A percentile compares a stretch with the other conserved stretches of the same genome.
Conservation (phyloP, 1,140 invertebrate species). For the Drosophila gunungcola region DNA sequence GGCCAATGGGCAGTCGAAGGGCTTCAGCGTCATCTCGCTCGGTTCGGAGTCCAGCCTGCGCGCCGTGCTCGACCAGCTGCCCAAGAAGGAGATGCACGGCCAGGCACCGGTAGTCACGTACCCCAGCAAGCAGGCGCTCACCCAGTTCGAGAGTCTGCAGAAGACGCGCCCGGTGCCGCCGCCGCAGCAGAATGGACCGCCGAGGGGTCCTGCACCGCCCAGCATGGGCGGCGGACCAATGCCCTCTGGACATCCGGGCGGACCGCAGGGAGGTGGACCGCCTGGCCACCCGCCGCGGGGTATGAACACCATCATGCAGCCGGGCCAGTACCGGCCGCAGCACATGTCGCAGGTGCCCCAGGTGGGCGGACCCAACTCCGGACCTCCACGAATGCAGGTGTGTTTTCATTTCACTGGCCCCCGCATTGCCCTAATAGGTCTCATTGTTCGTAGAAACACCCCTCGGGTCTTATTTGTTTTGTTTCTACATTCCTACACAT, state of each 20-base stretch:
- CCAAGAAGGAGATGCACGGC: slow-evolving; percentile 97
- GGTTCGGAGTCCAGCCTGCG: slow-evolving; percentile 96
- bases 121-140: slow-evolving; percentile 94
- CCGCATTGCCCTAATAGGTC: slow-evolving; percentile 12
- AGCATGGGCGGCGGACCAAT: slow-evolving; percentile 70
- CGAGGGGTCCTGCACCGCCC: slow-evolving; percentile 85
- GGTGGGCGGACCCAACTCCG: slow-evolving; percentile 75
- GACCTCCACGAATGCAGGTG: slow-evolving; percentile 84
- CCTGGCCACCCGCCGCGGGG: slow-evolving; percentile 86
- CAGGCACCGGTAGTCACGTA: slow-evolving; percentile 97
- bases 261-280: slow-evolving; percentile 78
- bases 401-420: slow-evolving; percentile 23
- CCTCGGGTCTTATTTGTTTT: slow-evolving; percentile 44
- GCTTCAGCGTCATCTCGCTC: slow-evolving; percentile 96
- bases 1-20: slow-evolving; percentile 99
- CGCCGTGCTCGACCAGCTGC: slow-evolving; percentile 95
- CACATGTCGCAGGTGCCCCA: slow-evolving; percentile 85
- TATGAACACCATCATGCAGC: slow-evolving; percentile 86
- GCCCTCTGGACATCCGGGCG: slow-evolving; percentile 85
- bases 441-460: slow-evolving; percentile 26
- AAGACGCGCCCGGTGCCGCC: slow-evolving; percentile 93
- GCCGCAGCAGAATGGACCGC: slow-evolving; percentile 86
- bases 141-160: slow-evolving; percentile 95
- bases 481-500: slow-evolving; percentile 56
- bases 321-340: slow-evolving; percentile 78